Evolutionary conservation across 2,888 invertebrate genomes (phyloP), one percentile per base, ranked within the genome.

Genomic region (Alentia gelatinosa): DNA sequence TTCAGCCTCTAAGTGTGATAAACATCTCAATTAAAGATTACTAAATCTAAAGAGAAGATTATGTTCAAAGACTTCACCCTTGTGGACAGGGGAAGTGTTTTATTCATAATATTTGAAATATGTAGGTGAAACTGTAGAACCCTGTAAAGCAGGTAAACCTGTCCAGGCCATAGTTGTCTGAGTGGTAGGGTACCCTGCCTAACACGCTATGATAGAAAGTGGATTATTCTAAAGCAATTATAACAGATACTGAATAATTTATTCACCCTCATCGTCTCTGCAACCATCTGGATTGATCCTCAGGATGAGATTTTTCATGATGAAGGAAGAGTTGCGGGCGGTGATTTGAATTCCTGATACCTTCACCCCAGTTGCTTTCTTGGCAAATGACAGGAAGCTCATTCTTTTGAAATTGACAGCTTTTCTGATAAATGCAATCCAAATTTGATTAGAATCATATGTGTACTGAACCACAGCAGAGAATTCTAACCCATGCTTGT

Each of bases 271-370:
- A 30, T 86, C 47, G 15, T 26, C 26, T 26, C 26, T 86, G 86
- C 86, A 86, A 33, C 86, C 86, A 86, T 86, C 33, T 47, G 42
- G 47, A 33, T 86, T 50, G 19, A 26, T 47, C 42, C 50, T 42
- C 26, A 86, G 86, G 19, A 30, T 86, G 86, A 86, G 86, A 0
- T 86, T 15, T 7, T 47, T 40, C n/a, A 86, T 12, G 19, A 86
- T 33, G 35, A 86, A 86, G 33, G 86, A 30, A 7, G 30, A 30
- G 86, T 86, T 47, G 3, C 23, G 15, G 35, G 86, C 42, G 19
- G 19, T 30, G 12, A 86, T 15, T 12, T n/a, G 1, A 26, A 86
- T 30, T 12, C 42, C 47, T 15, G 42, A 26, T 15, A 47, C 86
- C 26, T 30, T 4, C 12, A 86, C 50, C 26, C 86, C 86, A 26